Conservation (phyloP, 1,140 invertebrate genomes). For the Drosophila ercepeae region DNA sequence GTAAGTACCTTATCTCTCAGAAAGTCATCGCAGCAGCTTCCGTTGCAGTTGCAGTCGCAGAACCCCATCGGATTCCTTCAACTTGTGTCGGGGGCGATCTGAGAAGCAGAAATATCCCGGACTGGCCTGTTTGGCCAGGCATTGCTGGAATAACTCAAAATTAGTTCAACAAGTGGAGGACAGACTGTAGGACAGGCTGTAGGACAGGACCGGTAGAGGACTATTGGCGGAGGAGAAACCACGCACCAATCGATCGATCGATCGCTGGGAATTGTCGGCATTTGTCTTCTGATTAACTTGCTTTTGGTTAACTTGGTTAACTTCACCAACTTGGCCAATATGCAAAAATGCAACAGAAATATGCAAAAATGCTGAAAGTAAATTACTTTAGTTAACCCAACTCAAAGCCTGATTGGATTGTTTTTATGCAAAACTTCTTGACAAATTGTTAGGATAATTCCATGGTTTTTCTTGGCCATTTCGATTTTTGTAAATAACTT, state of each 20-base stretch:
- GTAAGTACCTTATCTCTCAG: constrained; percentile 40
- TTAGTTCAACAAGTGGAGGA: constrained; percentile 59
- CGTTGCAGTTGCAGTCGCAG: constrained; percentile 38
- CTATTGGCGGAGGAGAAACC: constrained; percentile 1
- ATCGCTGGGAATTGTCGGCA: constrained; percentile 66
- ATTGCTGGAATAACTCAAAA: constrained; percentile 72
- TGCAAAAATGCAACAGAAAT: constrained; percentile 34
- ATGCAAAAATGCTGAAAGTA: constrained; percentile 29
- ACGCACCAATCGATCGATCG: constrained; percentile 53
- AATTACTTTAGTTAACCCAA: constrained; percentile 26
- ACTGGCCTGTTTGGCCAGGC: constrained; percentile 23
- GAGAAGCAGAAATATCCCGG: constrained; percentile 4
- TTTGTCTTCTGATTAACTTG: constrained; percentile 60
- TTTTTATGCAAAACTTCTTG: constrained; percentile 4
- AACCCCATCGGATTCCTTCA: constrained; percentile 5
- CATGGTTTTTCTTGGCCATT: not conserved
- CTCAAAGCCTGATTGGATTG: constrained; percentile 1
- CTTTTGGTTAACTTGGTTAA: no score
- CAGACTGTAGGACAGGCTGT: not conserved
- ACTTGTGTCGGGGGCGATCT: constrained; percentile 60
- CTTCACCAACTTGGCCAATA: no score
- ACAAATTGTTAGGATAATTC: constrained; percentile 52
- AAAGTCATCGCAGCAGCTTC: constrained; percentile 53
- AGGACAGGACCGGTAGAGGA: not conserved
- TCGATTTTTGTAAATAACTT: constrained; percentile 10